phyloP scores from a whole-genome alignment of 1,140 invertebrate species.

The Achroia grisella region DNA sequence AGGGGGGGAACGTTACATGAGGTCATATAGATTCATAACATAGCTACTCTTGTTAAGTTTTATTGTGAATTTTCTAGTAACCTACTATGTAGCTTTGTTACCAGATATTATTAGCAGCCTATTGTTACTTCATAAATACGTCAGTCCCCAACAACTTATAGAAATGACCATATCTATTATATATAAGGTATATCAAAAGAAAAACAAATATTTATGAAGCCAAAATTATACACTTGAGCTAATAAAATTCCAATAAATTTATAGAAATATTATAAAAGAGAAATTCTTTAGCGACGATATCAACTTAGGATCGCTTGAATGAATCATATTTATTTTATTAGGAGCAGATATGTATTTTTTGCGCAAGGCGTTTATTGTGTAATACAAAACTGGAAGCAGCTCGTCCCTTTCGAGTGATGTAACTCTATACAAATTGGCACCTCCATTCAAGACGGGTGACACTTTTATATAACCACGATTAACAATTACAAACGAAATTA shows the following conservation, averaged over 20 bases:
- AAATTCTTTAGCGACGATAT: slow-evolving; percentile 13
- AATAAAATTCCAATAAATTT: slow-evolving; percentile 16
- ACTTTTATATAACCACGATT: slow-evolving; percentile 58
- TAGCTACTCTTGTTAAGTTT: too few relatives aligned
- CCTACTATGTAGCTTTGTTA: too few relatives aligned
- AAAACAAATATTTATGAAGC: too few relatives aligned
- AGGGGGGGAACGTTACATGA: too few relatives aligned
- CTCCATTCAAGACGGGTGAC: slow-evolving; percentile 46
- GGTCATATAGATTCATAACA: too few relatives aligned
- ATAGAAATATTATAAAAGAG: neutral
- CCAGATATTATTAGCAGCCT: too few relatives aligned
- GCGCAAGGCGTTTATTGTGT: slow-evolving; percentile 25
- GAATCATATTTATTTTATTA: slow-evolving; percentile 43
- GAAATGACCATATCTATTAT: too few relatives aligned
- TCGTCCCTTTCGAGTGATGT: slow-evolving; percentile 25
- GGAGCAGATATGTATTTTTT: slow-evolving; percentile 24
- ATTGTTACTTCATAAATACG: too few relatives aligned
- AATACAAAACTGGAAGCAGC: slow-evolving; percentile 33
- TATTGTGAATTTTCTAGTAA: too few relatives aligned
- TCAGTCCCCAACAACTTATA: too few relatives aligned
- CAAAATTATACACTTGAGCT: slow-evolving; percentile 11
- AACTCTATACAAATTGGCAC: slow-evolving; percentile 51
- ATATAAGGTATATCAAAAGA: too few relatives aligned
- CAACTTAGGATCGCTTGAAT: slow-evolving; percentile 34
- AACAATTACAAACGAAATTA: slow-evolving; percentile 63